Conservation (phyloP, 2,888 invertebrate genomes). For the Drosophila colorata region DNA sequence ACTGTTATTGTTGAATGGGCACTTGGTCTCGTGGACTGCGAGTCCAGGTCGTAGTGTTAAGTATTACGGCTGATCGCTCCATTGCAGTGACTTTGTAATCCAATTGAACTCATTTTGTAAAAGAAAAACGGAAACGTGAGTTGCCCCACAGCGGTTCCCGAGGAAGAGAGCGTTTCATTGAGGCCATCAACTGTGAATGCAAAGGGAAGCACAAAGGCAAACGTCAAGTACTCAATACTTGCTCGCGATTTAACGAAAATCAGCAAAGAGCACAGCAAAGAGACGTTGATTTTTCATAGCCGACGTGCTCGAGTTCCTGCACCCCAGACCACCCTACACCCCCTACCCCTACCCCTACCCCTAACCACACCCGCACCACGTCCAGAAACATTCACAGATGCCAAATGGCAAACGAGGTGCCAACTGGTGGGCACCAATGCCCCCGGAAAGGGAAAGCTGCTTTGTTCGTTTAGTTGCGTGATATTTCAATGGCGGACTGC, state of each 20-base stretch:
- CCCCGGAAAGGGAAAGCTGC: constrained; percentile 55
- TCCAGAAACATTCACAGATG: constrained; percentile 28
- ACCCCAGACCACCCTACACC: background rate
- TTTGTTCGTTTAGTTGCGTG: constrained; percentile 77
- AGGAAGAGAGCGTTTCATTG: background rate
- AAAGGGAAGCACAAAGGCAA: constrained; percentile 47
- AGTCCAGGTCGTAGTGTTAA: constrained; percentile 41
- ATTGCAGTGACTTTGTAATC: constrained; percentile 71
- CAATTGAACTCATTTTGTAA: constrained; percentile 69
- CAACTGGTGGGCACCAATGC: constrained; percentile 22
- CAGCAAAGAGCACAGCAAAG: constrained; percentile 29
- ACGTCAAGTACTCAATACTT: constrained; percentile 50
- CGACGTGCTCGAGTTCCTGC: constrained; percentile 37
- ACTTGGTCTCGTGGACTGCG: constrained; percentile 4
- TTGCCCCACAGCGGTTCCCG: constrained; percentile 9
- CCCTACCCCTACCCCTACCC: too few species aligned
- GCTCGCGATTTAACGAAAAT: constrained; percentile 57
- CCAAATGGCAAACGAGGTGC: constrained; percentile 63
- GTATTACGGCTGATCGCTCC: constrained; percentile 56
- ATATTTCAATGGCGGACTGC: constrained; percentile 75
- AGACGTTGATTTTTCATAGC: constrained; percentile 61
- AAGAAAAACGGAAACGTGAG: constrained; percentile 19
- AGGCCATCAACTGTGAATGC: constrained; percentile 31
- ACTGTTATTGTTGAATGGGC: constrained; percentile 37
- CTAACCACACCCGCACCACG: background rate